Evolutionary conservation across 2,797 vertebrate species (phyloP).

Genomic region (Macropus fuliginosus): DNA sequence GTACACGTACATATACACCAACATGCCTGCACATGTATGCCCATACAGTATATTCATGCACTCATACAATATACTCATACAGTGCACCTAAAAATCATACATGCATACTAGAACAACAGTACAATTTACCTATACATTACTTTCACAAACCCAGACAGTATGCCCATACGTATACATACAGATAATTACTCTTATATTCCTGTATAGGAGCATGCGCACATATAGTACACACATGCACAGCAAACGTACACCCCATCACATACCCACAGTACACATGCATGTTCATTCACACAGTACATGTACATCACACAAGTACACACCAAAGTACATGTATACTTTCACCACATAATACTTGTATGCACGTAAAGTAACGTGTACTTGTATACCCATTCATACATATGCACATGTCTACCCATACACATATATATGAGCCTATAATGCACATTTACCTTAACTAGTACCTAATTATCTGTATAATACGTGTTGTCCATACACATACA

Average conservation of each 20-base stretch:
- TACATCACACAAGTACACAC: background rate
- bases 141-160: too few relatives aligned
- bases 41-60: background rate
- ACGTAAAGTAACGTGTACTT: background rate
- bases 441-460: too few relatives aligned
- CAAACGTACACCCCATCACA: background rate
- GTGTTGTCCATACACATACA: too few relatives aligned
- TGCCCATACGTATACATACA: background rate
- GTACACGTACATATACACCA: background rate
- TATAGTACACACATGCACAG: background rate
- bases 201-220: background rate
- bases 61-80: background rate
- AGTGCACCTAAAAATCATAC: background rate
- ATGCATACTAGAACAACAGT: too few relatives aligned
- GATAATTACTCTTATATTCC: background rate
- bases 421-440: too few relatives aligned
- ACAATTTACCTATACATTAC: too few relatives aligned
- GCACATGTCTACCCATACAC: too few relatives aligned
- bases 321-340: background rate
- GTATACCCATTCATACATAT: background rate
- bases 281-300: background rate
- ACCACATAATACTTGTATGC: background rate
- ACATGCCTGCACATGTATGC: background rate
- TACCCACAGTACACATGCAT: background rate
- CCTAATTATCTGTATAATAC: too few relatives aligned